phyloP scores from a whole-genome alignment of 1,140 invertebrate genomes.

The Riptortus pedestris region DNA sequence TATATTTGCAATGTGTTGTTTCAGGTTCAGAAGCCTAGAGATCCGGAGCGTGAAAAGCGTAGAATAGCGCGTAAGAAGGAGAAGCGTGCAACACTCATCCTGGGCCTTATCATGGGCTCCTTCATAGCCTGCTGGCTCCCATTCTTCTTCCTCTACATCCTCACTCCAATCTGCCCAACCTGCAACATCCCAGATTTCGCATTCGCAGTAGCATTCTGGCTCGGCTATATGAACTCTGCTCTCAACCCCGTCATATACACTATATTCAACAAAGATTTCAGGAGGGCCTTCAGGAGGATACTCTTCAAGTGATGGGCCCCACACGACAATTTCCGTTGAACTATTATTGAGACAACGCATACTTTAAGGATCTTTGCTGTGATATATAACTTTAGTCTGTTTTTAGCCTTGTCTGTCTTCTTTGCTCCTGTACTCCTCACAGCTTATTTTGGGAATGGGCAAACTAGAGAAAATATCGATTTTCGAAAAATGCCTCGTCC shows the following conservation, averaged over 20 bases:
- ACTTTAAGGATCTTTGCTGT: conserved; percentile 12
- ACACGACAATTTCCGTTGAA: background rate
- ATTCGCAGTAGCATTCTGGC: conserved; percentile 94
- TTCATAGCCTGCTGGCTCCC: conserved; percentile 99
- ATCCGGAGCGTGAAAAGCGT: conserved; percentile 86
- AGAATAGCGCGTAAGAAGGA: conserved; percentile 92
- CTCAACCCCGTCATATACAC: conserved; percentile 97
- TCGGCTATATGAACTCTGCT: conserved; percentile 97
- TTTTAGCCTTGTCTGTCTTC: background rate
- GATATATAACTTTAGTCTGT: background rate
- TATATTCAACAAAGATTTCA: conserved; percentile 98
- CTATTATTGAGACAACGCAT: conserved; percentile 1
- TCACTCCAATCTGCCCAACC: conserved; percentile 61
- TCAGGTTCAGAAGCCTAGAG: conserved; percentile 58
- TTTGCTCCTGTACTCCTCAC: background rate
- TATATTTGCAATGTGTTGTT: too few relatives aligned
- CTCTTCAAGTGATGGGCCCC: conserved; percentile 68
- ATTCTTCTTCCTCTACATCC: conserved; percentile 91
- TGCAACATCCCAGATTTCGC: conserved; percentile 70
- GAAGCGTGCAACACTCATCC: conserved; percentile 88
- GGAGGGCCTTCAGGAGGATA: conserved; percentile 87
- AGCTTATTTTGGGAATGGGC: background rate
- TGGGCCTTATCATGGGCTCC: conserved; percentile 96
- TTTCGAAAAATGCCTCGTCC: too few relatives aligned
- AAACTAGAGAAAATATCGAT: background rate